Percentiles rank a stretch among this genome's conserved stretches.
Evolutionary conservation across 2,797 vertebrate genomes (phyloP).

Genomic region (Lophius americanus): DNA sequence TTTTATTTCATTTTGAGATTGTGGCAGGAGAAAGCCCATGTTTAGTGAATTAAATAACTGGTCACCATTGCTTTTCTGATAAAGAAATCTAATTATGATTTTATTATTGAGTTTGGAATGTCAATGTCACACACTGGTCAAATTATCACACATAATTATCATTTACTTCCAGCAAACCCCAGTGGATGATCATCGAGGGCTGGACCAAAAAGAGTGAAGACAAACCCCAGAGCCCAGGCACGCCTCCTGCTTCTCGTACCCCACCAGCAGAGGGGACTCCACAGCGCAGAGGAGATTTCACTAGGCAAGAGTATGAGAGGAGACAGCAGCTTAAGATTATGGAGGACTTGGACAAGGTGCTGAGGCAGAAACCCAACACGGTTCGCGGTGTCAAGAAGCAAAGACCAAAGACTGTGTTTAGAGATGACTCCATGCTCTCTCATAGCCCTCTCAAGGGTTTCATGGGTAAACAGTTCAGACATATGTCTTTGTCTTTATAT

Average conservation of each 20-base stretch:
- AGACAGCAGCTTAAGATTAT: constrained; percentile 92
- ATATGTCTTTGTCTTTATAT: background rate
- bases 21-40: too few species aligned
- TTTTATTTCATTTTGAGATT: background rate
- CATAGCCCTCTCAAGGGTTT: constrained; percentile 88
- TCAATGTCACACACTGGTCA: constrained; percentile 2
- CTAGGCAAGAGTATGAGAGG: constrained; percentile 87
- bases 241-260: constrained; percentile 67
- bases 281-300: constrained; percentile 88
- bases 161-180: constrained; percentile 71
- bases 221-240: constrained; percentile 70
- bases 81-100: background rate
- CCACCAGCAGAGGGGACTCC: constrained; percentile 76
- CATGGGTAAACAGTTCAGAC: constrained; percentile 79
- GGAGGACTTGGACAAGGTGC: constrained; percentile 92
- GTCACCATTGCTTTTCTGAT: background rate
- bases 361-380: constrained; percentile 86
- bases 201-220: constrained; percentile 77
- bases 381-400: constrained; percentile 85
- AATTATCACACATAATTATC: background rate
- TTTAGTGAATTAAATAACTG: background rate
- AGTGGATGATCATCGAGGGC: constrained; percentile 82
- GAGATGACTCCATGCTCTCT: constrained; percentile 89
- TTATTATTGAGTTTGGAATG: background rate
- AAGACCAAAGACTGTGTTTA: constrained; percentile 89